A percentile compares a stretch with the other conserved stretches of the same genome.
Evolutionary conservation across 2,113 vertebrate genomes (phyloP).

Genomic region (Calyptommatus sinebrachiatus): DNA sequence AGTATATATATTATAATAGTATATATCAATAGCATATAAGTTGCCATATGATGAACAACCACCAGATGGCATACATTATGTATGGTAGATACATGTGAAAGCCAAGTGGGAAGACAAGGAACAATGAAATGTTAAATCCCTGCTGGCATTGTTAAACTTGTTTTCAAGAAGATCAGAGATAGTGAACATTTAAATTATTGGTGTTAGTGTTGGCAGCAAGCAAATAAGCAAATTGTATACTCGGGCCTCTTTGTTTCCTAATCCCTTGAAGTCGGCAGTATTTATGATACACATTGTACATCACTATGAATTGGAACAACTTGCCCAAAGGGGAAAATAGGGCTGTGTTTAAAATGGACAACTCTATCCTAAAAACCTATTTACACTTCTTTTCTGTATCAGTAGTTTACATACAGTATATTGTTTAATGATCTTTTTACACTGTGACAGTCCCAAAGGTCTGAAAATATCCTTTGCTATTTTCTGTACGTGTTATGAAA

Average conservation of each 20-base stretch:
- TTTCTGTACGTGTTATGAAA: background rate
- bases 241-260: background rate
- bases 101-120: background rate
- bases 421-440: background rate
- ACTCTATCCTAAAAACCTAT: background rate
- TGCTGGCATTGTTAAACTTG: background rate
- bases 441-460: background rate
- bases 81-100: background rate
- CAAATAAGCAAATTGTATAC: background rate
- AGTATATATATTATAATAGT: background rate
- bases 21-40: background rate
- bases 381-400: background rate
- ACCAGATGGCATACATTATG: conserved; percentile 7
- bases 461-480: background rate
- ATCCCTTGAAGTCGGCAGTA: background rate
- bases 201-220: background rate
- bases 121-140: background rate
- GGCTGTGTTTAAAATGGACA: background rate
- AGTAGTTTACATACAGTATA: too few species aligned
- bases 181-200: background rate
- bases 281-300: background rate
- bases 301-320: background rate
- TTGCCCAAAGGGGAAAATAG: background rate
- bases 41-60: background rate
- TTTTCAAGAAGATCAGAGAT: background rate